Conservation (phyloP, 2,888 invertebrate species). For the Drosophila falleni region DNA sequence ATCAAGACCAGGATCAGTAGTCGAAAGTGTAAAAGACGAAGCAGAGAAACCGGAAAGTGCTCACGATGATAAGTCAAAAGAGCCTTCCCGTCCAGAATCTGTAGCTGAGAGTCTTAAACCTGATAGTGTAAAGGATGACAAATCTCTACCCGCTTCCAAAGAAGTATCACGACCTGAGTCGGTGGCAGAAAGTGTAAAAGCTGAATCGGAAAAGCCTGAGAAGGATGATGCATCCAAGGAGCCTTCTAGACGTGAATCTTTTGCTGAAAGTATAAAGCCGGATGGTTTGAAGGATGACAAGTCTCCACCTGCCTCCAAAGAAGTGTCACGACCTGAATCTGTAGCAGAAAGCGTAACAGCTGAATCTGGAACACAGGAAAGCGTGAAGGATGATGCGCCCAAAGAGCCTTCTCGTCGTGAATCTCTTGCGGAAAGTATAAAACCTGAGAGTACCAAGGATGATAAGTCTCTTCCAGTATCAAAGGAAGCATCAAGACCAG, state of each 20-base stretch:
- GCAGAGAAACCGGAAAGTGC: slow-evolving; percentile 33
- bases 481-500: slow-evolving; percentile 21
- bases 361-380: slow-evolving; percentile 19
- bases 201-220: slow-evolving; percentile 6
- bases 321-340: background rate
- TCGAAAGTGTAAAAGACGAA: slow-evolving; percentile 30
- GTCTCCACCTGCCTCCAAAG: background rate
- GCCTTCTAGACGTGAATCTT: slow-evolving; percentile 71
- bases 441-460: background rate
- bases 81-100: slow-evolving; percentile 40
- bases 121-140: slow-evolving; percentile 23
- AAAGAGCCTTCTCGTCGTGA: slow-evolving; percentile 29
- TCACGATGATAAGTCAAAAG: slow-evolving; percentile 37
- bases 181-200: slow-evolving; percentile 27
- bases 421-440: slow-evolving; percentile 33
- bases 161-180: slow-evolving; percentile 43
- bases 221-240: slow-evolving; percentile 37
- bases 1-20: slow-evolving; percentile 30
- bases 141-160: slow-evolving; percentile 30
- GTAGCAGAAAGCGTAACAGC: slow-evolving; percentile 16
- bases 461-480: slow-evolving; percentile 42
- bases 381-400: slow-evolving; percentile 34
- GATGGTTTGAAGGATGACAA: background rate
- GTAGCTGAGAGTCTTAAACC: slow-evolving; percentile 19
- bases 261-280: slow-evolving; percentile 2